phyloP scores from a whole-genome alignment of 2,113 vertebrate species.

The Progne subis region DNA sequence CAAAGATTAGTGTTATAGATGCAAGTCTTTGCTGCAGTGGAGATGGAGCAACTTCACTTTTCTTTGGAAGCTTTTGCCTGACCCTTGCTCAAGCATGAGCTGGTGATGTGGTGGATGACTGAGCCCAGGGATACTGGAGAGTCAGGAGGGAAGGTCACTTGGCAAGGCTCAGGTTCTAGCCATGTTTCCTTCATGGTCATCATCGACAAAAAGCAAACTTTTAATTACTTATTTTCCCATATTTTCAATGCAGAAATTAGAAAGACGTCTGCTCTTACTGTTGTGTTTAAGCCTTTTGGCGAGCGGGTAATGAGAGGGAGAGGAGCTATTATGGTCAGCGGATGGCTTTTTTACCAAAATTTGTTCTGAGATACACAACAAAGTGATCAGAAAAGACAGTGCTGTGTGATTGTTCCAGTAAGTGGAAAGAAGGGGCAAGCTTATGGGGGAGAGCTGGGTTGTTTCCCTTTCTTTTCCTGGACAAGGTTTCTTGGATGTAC shows the following conservation, averaged over 20 bases:
- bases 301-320: not conserved
- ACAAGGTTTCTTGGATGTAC: not conserved
- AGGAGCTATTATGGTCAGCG: not conserved
- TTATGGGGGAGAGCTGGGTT: not conserved
- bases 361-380: not conserved
- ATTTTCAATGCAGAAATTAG: not conserved
- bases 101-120: not conserved
- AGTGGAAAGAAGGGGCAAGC: not conserved
- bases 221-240: not conserved
- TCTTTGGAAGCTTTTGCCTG: not conserved
- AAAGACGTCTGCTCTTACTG: not conserved
- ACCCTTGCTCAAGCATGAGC: not conserved
- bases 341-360: not conserved
- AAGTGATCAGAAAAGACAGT: not conserved
- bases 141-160: not conserved
- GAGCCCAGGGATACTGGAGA: not conserved
- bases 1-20: not conserved
- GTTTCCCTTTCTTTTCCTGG: not conserved
- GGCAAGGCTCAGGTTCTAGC: not conserved
- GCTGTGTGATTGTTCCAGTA: not conserved
- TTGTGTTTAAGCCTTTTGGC: not conserved
- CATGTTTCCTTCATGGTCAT: not conserved
- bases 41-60: not conserved
- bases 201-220: not conserved
- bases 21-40: not conserved